Percentiles rank a stretch among this genome's conserved stretches.
These are phyloP conservation scores for Lepeophtheirus salmonis DNA, from an alignment of 1,140 invertebrate genomes.

Conservation along the genomic window DNA sequence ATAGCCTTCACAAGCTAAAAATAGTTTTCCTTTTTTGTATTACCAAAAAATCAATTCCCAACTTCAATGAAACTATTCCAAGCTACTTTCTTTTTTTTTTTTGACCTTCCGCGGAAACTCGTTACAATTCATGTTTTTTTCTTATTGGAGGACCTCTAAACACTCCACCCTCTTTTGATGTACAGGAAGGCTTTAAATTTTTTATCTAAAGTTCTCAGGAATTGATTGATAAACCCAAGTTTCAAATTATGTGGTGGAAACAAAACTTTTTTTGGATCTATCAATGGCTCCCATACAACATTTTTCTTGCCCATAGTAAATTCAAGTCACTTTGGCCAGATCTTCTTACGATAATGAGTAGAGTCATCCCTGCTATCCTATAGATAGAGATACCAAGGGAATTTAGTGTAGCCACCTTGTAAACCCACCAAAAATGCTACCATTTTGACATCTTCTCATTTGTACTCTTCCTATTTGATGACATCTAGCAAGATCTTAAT, in stretches of 20 bases:
- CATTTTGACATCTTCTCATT: constrained; percentile 17
- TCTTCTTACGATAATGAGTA: constrained; percentile 19
- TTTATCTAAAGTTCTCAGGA: constrained; percentile 26
- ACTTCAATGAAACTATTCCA: constrained; percentile 19
- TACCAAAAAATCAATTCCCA: constrained; percentile 14
- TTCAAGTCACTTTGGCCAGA: constrained; percentile 9
- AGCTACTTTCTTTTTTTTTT: constrained; percentile 2
- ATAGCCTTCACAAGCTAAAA: constrained; percentile 12
- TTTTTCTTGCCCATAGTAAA: constrained; percentile 22
- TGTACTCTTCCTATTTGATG: constrained; percentile 20
- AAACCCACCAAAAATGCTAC: constrained; percentile 26
- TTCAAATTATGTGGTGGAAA: constrained; percentile 26
- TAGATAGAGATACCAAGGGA: constrained; percentile 20
- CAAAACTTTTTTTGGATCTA: constrained; percentile 13
- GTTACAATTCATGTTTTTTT: constrained; percentile 13
- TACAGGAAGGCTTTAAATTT: constrained; percentile 25
- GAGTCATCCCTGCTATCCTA: constrained; percentile 18
- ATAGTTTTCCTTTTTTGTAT: constrained; percentile 13
- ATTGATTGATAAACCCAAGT: constrained; percentile 27
- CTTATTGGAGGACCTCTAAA: constrained; percentile 22
- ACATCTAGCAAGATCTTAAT: not conserved
- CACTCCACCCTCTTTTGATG: constrained; percentile 25
- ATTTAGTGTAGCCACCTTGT: constrained; percentile 30
- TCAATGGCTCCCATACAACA: constrained; percentile 22
- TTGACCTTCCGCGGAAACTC: not conserved